Base-by-base conservation (phyloP, 53 echinoderm and acorn worm genomes). In the Arbacia lixula region DNA sequence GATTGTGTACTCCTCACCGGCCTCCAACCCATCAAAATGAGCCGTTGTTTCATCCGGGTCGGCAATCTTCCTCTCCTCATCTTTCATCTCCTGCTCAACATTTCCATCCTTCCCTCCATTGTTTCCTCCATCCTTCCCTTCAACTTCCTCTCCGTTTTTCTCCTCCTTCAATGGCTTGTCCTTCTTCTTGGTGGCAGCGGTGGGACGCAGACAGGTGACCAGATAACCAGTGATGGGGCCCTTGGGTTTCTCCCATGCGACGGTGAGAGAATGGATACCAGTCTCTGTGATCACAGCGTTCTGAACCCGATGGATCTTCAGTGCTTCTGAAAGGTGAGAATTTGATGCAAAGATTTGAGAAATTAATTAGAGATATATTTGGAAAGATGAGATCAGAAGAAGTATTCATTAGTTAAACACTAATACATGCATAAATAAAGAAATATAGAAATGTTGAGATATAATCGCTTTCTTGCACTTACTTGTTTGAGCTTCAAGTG, bases 1-100 rank as follows among this genome's bases (percentile, higher is more conserved):
- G 66, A 93, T 63, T 49, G 55, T 66, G 50, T 95, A 95, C 26
- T 95, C 85, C 64, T 91, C 77, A 1, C 91, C 95, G 4, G 95
- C 72, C 22, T 82, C 86, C 55, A 95, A 67, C 11, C 71, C 89
- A 40, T 89, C 86, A 85, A 95, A 86, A 36, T 40, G 56, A 4
- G 85, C 53, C 43, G 36, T 64, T 11, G 60, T 65, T 10, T 73
- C 75, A 12, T 91, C 89, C 2, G 93, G 69, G 65, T 95, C 93
- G 12, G 90, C 85, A 31, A 92, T 86, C 55, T 68, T 76, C 34
- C 71, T 74, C n/a, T 84, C 75, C 19, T 46, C 29, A 39, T 40
- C 21, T 21, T 53, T 54, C 38, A 33, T 40, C 14, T 37, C 77
- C 28, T 55, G 21, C 57, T 34, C 60, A 19, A 57, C 73, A 24